Base-by-base conservation (phyloP, 2,797 vertebrate species). In the Furcifer pardalis region DNA sequence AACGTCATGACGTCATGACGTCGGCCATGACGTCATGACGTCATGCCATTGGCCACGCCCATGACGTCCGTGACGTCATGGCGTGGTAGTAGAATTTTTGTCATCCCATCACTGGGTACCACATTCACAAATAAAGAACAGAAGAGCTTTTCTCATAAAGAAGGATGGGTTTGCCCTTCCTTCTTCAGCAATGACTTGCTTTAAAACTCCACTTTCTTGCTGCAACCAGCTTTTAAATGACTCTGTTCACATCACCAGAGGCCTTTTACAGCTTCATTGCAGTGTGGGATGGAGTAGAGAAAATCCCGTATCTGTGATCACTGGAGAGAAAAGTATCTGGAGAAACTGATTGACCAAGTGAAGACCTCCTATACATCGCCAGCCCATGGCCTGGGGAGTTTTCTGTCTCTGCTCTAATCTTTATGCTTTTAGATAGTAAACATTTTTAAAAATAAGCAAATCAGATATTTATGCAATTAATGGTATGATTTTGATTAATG, bases 381-480 rank as follows among this genome's bases (percentile, higher is more conserved):
- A 19, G 52, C 19, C 46, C 46, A 49, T 49, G 52, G 52, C 15
- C 13, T 56, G 52, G 15, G 21, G 52, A n/a, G 52, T 56, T 21
- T 56, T 56, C 62, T 30, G n/a, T 65, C 25, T 13, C 62, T 30
- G 62, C 25, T 74, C 83, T 69, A 86, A 81, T 84, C 75, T 74
- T 59, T 75, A 63, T 37, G 76, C 42, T 89, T 49, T 8, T 21
- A 68, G 78, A 76, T 62, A 86, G 5, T 2, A 49, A 90, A 77
- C 44, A 82, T 73, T 86, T 91, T 87, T 93, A 30, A 30, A 30
- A 93, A 90, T 84, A 86, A 92, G 85, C 91, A 93, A 91, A 91
- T 91, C 88, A 91, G 82, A 87, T 93, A 90, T 82, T 86, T 88
- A 92, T 86, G 87, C 81, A 92, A 94, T 91, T 89, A 88, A 86